Evolutionary conservation across 2,888 invertebrate genomes (phyloP).

Genomic region (Alviniconcha strummeri): DNA sequence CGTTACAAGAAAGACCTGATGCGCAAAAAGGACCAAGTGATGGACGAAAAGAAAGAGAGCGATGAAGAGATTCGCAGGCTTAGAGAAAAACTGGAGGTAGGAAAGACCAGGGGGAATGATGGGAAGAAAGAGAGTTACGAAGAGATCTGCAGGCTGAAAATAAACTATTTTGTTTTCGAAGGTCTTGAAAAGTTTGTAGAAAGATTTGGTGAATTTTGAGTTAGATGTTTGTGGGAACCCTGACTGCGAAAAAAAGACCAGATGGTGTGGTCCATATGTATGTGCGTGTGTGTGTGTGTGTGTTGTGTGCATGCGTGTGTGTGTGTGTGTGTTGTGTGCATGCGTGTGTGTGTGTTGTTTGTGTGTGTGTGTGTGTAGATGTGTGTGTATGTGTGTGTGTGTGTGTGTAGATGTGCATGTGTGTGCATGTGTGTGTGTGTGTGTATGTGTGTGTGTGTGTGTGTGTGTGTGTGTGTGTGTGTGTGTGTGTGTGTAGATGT

Average conservation of each 20-base stretch:
- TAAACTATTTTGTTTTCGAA: no score
- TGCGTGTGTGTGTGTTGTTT: not conserved
- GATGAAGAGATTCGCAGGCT: slow-evolving; percentile 49
- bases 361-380: not conserved
- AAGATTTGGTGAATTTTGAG: slow-evolving; percentile 7
- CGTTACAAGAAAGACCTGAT: slow-evolving; percentile 56
- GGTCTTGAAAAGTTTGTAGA: no score
- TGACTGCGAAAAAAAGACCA: not conserved
- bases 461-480: not conserved
- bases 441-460: no score
- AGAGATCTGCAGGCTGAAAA: no score
- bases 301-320: not conserved
- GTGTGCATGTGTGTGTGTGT: not conserved
- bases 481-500: not conserved
- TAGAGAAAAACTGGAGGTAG: slow-evolving; percentile 22
- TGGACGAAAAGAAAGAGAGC: slow-evolving; percentile 47
- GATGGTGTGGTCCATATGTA: not conserved
- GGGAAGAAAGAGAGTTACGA: slow-evolving; percentile 35
- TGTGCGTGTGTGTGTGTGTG: not conserved
- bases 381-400: no score
- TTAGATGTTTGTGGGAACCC: slow-evolving; percentile 46
- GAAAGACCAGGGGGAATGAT: not conserved
- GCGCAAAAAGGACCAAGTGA: slow-evolving; percentile 27
- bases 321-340: not conserved
- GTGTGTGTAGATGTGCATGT: not conserved